Percentiles rank a stretch among this genome's conserved stretches.
Conservation (phyloP, 2,797 vertebrate genomes). For the Morus bassanus region DNA sequence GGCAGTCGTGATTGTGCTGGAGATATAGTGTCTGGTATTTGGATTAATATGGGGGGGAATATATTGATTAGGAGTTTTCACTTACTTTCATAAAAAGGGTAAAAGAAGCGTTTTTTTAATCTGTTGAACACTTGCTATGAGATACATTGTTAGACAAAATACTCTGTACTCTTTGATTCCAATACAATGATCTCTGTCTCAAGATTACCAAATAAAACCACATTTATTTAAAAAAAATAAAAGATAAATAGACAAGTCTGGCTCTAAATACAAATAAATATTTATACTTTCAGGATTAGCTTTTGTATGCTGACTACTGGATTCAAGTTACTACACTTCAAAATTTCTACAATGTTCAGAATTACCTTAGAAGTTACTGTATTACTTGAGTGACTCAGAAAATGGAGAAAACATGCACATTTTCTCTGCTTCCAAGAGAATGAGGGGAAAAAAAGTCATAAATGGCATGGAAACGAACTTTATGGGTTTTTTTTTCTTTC, state of each 20-base stretch:
- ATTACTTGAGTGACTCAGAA: background rate
- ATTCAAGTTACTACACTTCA: background rate
- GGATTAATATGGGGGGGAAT: background rate
- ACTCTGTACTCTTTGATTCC: background rate
- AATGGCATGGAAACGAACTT: background rate
- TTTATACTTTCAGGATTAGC: background rate
- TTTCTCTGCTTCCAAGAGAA: background rate
- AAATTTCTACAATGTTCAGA: background rate
- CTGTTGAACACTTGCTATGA: background rate
- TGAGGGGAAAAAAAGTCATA: background rate
- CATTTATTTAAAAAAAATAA: background rate
- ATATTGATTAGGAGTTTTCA: background rate
- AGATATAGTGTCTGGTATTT: background rate
- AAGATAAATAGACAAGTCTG: background rate
- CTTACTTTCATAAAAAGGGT: background rate
- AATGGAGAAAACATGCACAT: background rate
- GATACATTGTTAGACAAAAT: background rate
- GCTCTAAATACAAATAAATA: background rate
- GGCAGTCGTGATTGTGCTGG: background rate
- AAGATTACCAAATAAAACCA: background rate
- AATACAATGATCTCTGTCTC: background rate
- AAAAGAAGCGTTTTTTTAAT: background rate
- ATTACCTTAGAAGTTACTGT: background rate
- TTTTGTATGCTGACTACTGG: background rate
- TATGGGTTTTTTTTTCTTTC: background rate